These are phyloP conservation scores for Sorex maritimensis DNA, from an alignment of 2,797 vertebrate species.

Conservation along the genomic window DNA sequence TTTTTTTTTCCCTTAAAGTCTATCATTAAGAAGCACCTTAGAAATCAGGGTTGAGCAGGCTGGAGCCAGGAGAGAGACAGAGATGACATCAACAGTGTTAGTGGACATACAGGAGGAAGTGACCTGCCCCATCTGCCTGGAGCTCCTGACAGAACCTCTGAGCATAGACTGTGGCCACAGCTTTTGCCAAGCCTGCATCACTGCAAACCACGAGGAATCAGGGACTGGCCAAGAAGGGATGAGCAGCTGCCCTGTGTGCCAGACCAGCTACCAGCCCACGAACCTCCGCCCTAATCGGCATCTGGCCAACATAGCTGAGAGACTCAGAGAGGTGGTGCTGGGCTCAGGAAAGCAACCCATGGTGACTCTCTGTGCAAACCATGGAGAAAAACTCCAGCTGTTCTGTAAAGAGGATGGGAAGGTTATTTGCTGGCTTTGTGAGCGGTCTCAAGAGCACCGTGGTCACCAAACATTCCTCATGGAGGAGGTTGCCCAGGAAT, in stretches of 20 bases:
- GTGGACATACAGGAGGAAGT: conserved; percentile 82
- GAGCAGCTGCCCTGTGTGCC: conserved; percentile 80
- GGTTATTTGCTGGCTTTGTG: conserved; percentile 83
- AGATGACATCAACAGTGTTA: conserved; percentile 76
- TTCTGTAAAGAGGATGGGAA: conserved; percentile 83
- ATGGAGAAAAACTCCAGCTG: conserved; percentile 83
- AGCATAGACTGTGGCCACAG: conserved; percentile 85
- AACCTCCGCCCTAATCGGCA: conserved; percentile 81
- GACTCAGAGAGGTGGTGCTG: conserved; percentile 69
- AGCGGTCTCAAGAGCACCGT: conserved; percentile 79
- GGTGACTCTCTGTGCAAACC: conserved; percentile 48
- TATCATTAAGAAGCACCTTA: neutral
- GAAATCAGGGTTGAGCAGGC: neutral
- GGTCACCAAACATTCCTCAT: conserved; percentile 80
- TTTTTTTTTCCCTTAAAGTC: neutral
- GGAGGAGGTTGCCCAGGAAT: conserved; percentile 79
- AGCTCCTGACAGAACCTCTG: conserved; percentile 82
- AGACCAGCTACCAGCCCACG: conserved; percentile 61
- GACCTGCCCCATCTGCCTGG: conserved; percentile 85
- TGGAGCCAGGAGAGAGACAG: neutral
- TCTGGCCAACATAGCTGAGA: conserved; percentile 77
- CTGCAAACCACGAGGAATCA: neutral
- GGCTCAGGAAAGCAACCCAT: neutral
- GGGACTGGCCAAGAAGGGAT: neutral
- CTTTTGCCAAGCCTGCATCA: conserved; percentile 83